A percentile compares a stretch with the other conserved stretches of the same genome.
phyloP scores from a whole-genome alignment of 2,797 vertebrate species.

The Pipistrellus kuhlii region DNA sequence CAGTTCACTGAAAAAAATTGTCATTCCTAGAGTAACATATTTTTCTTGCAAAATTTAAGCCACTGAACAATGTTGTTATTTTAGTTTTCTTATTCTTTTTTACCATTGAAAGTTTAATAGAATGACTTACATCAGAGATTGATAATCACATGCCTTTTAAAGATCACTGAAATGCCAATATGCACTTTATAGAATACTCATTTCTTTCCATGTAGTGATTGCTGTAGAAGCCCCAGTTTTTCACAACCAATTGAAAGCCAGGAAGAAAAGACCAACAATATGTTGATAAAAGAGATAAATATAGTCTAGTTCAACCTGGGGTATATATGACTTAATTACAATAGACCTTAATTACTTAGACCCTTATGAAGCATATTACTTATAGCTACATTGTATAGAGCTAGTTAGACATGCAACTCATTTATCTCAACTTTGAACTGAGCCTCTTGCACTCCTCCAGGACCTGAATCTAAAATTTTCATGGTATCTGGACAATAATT shows the following conservation, averaged over 20 bases:
- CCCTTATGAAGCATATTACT: not conserved
- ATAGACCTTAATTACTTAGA: not conserved
- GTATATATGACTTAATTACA: not conserved
- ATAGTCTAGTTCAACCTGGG: not conserved
- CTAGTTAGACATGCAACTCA: not conserved
- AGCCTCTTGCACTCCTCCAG: not conserved
- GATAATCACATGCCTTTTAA: not conserved
- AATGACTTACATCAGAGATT: not conserved
- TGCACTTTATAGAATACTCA: not conserved
- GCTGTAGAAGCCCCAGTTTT: not conserved
- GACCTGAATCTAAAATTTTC: not conserved
- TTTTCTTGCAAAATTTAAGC: not conserved
- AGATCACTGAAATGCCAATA: not conserved
- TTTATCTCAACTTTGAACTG: not conserved
- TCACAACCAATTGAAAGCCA: not conserved
- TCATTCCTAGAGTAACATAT: not conserved
- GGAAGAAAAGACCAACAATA: not conserved
- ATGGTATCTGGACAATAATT: not conserved
- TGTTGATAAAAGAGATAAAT: not conserved
- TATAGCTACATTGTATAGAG: not conserved
- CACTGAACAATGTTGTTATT: not conserved
- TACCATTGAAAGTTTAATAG: not conserved
- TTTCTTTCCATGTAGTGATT: not conserved
- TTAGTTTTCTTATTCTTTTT: conserved; percentile 1
- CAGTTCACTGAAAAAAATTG: not conserved